Percentiles rank a stretch among this genome's conserved stretches.
Conservation (phyloP, 2,113 vertebrate species). For the Puma concolor region DNA sequence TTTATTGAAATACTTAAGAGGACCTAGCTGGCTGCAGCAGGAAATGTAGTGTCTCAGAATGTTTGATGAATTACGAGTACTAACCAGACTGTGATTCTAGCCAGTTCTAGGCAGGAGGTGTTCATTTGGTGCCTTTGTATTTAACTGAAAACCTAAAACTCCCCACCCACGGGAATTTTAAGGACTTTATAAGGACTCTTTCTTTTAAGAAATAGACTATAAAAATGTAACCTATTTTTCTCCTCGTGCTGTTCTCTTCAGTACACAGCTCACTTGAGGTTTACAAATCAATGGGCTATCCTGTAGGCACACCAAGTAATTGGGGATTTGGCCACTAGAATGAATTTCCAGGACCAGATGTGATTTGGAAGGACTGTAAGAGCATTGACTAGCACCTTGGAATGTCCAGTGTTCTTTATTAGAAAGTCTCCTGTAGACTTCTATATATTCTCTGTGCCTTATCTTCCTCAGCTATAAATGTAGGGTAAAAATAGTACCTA, state of each 20-base stretch:
- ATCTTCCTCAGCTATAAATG: neutral
- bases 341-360: neutral
- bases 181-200: neutral
- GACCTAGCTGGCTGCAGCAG: neutral
- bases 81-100: neutral
- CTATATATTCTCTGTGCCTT: neutral
- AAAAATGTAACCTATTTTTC: neutral
- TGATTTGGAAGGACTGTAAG: neutral
- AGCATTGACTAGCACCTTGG: neutral
- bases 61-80: neutral
- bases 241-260: neutral
- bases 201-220: neutral
- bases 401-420: neutral
- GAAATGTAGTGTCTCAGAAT: neutral
- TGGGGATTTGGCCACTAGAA: neutral
- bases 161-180: neutral
- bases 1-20: slow-evolving; percentile 25
- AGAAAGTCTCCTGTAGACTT: neutral
- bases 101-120: neutral
- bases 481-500: neutral
- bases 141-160: neutral
- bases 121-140: neutral
- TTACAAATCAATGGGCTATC: neutral
- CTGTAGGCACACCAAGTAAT: neutral
- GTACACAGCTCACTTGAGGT: neutral